Conservation (phyloP, 2,797 vertebrate genomes). For the Ceyx erithaca region DNA sequence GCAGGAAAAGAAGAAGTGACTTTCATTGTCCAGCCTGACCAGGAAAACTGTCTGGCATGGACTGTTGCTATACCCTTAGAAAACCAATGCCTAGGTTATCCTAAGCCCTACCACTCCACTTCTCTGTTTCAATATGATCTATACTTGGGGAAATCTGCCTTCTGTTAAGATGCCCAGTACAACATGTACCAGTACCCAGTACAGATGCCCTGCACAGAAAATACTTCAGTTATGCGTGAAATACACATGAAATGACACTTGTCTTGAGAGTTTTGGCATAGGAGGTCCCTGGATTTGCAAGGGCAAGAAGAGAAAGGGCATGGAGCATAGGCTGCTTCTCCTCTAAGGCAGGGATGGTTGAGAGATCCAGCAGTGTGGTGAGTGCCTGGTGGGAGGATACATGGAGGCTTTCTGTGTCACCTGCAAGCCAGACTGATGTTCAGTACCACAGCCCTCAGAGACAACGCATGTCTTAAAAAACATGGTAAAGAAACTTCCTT, state of each 20-base stretch:
- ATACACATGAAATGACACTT: not conserved
- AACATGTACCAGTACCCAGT: not conserved
- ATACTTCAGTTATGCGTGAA: not conserved
- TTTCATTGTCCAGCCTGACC: not conserved
- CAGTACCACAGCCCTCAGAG: not conserved
- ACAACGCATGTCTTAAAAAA: not conserved
- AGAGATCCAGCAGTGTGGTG: not conserved
- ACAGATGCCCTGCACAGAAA: not conserved
- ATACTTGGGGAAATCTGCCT: not conserved
- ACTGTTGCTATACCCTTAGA: rapidly evolving
- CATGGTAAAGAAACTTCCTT: not conserved
- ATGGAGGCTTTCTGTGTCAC: not conserved
- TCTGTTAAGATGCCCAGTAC: not conserved
- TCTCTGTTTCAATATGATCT: not conserved
- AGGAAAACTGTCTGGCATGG: not conserved
- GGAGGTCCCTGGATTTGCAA: not conserved
- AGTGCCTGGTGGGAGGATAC: not conserved
- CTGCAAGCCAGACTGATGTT: not conserved
- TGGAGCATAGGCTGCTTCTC: not conserved
- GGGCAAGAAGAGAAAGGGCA: not conserved
- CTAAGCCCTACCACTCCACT: not conserved
- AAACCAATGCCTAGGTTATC: not conserved
- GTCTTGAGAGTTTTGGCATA: not conserved
- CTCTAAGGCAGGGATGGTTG: not conserved
- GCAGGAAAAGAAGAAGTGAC: not conserved